Base-by-base conservation (phyloP, 2,113 vertebrate species). In the Neotoma lepida region DNA sequence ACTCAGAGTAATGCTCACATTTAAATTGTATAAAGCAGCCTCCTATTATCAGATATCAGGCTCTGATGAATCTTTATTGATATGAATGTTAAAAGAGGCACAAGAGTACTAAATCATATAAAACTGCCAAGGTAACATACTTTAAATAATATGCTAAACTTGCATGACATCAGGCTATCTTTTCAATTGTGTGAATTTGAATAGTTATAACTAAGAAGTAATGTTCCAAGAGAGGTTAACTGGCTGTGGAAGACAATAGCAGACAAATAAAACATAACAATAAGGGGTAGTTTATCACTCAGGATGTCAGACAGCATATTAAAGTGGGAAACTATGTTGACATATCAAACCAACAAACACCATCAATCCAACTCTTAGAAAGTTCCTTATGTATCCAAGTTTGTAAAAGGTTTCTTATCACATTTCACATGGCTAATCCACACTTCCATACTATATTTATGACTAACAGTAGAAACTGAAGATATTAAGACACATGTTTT, bases 81-180 rank as follows among this genome's bases (percentile, higher is more conserved):
- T n/a, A 33, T 70, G 28, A 76, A 54, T 49, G 9, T 87, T 87
- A 71, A 56, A 44, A 84, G 0, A 68, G n/a, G 54, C 15, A 89
- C 5, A 51, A 13, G 17, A 64, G 49, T 4, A 86, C 5, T 18
- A 9, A 86, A 6, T 74, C 26, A 64, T 51, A 68, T 41, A 80
- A 64, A 54, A 73, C 46, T 58, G 15, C 46, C 33, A 58, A 56
- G 3, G 2, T 89, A 80, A 64, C 51, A 84, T 30, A 44, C 76
- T 64, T 86, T 61, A 89, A 66, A 92, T 92, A 58, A 46, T 18
- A 61, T 33, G 14, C 35, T 81, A 93, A 86, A 61, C 12, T 94
- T 77, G 15, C 22, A 13, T 77, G 44, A 7, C 33, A 76, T 68
- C 39, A 80, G 18, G 68, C 46, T 41, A 2, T 15, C 20, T n/a